Evolutionary conservation across 2,113 vertebrate species (phyloP).

Genomic region (Gorilla gorilla): DNA sequence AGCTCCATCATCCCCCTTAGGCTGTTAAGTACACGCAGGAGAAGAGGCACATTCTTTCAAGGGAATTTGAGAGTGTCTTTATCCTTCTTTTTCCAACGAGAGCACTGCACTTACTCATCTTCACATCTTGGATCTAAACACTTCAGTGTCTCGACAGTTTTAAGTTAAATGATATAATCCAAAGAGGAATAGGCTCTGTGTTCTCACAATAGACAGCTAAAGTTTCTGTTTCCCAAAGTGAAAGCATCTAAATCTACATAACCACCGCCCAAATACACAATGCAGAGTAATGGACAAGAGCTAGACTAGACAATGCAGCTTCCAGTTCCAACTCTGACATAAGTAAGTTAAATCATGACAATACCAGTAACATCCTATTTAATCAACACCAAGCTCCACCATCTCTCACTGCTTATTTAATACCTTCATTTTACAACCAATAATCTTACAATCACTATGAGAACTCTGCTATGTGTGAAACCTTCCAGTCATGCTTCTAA

Average conservation of each 20-base stretch:
- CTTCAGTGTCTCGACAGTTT: neutral
- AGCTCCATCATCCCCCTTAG: fast-evolving
- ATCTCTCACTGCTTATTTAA: neutral
- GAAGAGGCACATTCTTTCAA: neutral
- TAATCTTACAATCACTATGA: neutral
- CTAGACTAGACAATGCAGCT: neutral
- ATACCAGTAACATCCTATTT: neutral
- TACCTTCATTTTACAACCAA: neutral
- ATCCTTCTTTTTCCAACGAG: neutral
- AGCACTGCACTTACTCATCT: neutral
- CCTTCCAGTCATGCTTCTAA: neutral
- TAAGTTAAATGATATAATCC: neutral
- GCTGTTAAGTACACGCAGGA: fast-evolving
- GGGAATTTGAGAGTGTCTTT: neutral
- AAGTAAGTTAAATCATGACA: neutral
- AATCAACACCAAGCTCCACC: neutral
- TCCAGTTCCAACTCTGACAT: neutral
- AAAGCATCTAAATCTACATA: neutral
- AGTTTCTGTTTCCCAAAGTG: neutral
- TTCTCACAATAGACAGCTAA: neutral
- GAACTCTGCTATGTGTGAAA: neutral
- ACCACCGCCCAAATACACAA: neutral
- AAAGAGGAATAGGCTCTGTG: neutral
- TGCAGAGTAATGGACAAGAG: neutral
- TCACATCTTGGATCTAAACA: neutral